These are phyloP conservation scores for Mastacembelus armatus DNA, from an alignment of 2,797 vertebrate species.

Conservation along the genomic window DNA sequence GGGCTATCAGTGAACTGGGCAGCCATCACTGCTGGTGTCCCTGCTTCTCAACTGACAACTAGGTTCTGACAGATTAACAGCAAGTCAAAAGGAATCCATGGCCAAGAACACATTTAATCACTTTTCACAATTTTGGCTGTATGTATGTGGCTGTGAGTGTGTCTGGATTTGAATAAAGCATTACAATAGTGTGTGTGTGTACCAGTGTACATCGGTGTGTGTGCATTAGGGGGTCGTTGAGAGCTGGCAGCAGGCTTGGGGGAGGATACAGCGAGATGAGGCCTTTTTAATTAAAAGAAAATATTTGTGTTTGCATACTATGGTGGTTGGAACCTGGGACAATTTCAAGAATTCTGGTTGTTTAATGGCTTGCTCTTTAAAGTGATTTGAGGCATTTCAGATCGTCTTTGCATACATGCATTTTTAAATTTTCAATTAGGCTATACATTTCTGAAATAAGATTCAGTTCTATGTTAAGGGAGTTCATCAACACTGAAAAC, in stretches of 20 bases:
- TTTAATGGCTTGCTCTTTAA: constrained; percentile 67
- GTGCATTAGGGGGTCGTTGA: constrained; percentile 23
- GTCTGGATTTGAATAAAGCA: constrained; percentile 31
- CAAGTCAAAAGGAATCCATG: constrained; percentile 77
- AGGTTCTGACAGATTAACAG: constrained; percentile 80
- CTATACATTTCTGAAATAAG: constrained; percentile 27
- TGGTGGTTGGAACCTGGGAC: constrained; percentile 63
- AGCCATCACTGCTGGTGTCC: constrained; percentile 79
- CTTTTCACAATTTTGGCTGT: constrained; percentile 58
- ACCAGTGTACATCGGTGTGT: constrained; percentile 11
- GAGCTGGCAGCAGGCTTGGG: constrained; percentile 67
- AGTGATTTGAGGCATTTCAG: constrained; percentile 61
- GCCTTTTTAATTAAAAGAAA: constrained; percentile 85
- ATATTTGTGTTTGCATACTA: constrained; percentile 83
- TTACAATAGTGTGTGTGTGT: constrained; percentile 12
- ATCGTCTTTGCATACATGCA: constrained; percentile 64
- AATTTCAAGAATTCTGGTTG: constrained; percentile 68
- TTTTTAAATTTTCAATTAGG: constrained; percentile 75
- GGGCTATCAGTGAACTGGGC: constrained; percentile 78
- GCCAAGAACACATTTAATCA: constrained; percentile 67
- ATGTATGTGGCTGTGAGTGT: constrained; percentile 29
- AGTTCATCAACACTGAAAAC: background rate
- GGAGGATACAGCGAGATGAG: constrained; percentile 73
- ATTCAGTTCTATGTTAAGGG: constrained; percentile 17
- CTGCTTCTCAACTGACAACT: constrained; percentile 76